Percentiles rank a stretch among this genome's conserved stretches.
phyloP scores from a whole-genome alignment of 2,888 invertebrate genomes.

The Diaprepes abbreviatus region DNA sequence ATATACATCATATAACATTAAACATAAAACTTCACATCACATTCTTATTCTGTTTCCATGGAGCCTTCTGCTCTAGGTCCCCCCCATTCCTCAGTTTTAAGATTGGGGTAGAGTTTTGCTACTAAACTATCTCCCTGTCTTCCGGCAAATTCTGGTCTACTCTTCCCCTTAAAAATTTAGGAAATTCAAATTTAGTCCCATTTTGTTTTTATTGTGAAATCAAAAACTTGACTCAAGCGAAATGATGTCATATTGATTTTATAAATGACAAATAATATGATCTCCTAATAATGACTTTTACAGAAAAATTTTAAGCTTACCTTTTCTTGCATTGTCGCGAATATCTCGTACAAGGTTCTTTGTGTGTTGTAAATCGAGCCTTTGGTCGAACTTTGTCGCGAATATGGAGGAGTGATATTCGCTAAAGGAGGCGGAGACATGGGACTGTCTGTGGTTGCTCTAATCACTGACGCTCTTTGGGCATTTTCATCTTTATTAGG shows the following conservation, averaged over 20 bases:
- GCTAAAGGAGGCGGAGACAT: conserved; percentile 81
- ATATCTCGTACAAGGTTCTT: conserved; percentile 76
- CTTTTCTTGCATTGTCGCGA: conserved; percentile 72
- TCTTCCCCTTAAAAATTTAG: conserved; percentile 52
- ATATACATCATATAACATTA: too few species aligned
- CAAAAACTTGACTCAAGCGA: too few species aligned
- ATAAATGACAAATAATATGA: too few species aligned
- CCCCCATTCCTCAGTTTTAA: conserved; percentile 70
- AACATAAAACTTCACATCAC: too few species aligned
- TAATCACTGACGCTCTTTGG: conserved; percentile 71
- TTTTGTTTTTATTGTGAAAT: too few species aligned
- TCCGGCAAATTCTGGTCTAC: conserved; percentile 74
- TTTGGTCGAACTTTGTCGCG: conserved; percentile 52
- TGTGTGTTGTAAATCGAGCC: conserved; percentile 63
- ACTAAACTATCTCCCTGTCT: conserved; percentile 71
- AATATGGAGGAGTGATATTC: conserved; percentile 59
- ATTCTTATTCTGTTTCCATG: conserved; percentile 55
- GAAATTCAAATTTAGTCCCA: too few species aligned
- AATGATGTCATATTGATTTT: too few species aligned
- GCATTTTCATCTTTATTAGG: conserved; percentile 58
- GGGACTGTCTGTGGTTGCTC: conserved; percentile 89
- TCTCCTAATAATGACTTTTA: too few species aligned
- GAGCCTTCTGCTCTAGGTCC: conserved; percentile 67
- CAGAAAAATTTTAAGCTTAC: too few species aligned
- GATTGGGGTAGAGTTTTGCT: conserved; percentile 82